These are phyloP conservation scores for Idaea straminata DNA, from an alignment of 2,888 invertebrate genomes.

Conservation along the genomic window DNA sequence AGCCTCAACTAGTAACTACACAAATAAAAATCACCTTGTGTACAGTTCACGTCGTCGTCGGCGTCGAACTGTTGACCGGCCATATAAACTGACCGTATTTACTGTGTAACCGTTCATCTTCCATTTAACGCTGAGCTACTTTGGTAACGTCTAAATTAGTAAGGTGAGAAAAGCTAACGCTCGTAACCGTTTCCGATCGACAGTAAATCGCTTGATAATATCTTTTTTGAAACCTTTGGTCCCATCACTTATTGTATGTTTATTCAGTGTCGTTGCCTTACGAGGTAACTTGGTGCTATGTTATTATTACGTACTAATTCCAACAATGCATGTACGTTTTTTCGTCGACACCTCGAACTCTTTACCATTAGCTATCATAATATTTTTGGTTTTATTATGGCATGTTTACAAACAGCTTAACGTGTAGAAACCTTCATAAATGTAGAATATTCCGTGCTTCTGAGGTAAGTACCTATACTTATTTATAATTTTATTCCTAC, in stretches of 20 bases:
- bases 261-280: slow-evolving; percentile 58
- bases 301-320: slow-evolving; percentile 63
- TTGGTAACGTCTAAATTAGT: slow-evolving; percentile 78
- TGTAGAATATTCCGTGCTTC: slow-evolving; percentile 23
- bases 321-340: slow-evolving; percentile 54
- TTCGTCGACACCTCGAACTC: slow-evolving; percentile 57
- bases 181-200: slow-evolving; percentile 69
- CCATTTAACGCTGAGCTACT: slow-evolving; percentile 75
- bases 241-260: slow-evolving; percentile 67
- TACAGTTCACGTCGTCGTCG: slow-evolving; percentile 67
- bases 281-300: slow-evolving; percentile 57
- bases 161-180: slow-evolving; percentile 77
- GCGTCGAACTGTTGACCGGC: slow-evolving; percentile 65
- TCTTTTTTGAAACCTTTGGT: slow-evolving; percentile 63
- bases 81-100: slow-evolving; percentile 74
- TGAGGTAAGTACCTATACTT: slow-evolving; percentile 8
- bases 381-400: slow-evolving; percentile 48
- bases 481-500: slow-evolving; percentile 8
- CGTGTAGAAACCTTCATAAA: slow-evolving; percentile 27
- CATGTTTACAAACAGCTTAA: slow-evolving; percentile 42
- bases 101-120: slow-evolving; percentile 70
- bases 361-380: slow-evolving; percentile 38
- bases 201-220: slow-evolving; percentile 73
- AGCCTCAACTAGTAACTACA: slow-evolving; percentile 64
- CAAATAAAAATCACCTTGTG: slow-evolving; percentile 76